A percentile compares a stretch with the other conserved stretches of the same genome.
Conservation (phyloP, 1,140 invertebrate species). For the Drosophila pectinifera region DNA sequence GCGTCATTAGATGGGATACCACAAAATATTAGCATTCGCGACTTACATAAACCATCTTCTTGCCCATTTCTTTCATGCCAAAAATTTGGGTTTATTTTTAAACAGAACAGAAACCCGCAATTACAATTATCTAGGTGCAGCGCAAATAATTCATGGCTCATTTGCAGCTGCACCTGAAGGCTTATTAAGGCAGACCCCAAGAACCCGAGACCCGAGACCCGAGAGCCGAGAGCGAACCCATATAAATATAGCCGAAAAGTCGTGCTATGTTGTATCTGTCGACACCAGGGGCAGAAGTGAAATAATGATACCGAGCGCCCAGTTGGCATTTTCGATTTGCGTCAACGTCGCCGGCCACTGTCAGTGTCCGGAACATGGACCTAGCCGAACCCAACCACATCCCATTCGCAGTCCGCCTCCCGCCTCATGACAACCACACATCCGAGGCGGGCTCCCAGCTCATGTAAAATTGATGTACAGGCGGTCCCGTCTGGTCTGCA, state of each 20-base stretch:
- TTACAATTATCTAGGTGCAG: constrained; percentile 52
- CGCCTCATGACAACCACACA: constrained; percentile 3
- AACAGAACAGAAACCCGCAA: constrained; percentile 56
- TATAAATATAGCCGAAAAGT: constrained; percentile 22
- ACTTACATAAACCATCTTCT: constrained; percentile 35
- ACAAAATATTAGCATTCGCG: not conserved
- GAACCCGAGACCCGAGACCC: constrained; percentile 14
- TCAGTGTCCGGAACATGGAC: constrained; percentile 60
- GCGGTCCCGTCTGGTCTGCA: constrained; percentile 49
- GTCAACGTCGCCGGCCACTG: constrained; percentile 59
- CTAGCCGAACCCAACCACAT: constrained; percentile 34
- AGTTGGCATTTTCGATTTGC: constrained; percentile 78
- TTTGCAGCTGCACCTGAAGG: constrained; percentile 79
- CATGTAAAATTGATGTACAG: constrained; percentile 70
- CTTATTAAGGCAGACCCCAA: constrained; percentile 61
- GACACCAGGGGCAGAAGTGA: constrained; percentile 53
- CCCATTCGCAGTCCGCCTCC: constrained; percentile 2
- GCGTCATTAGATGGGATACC: constrained; percentile 6
- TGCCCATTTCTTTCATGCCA: constrained; percentile 16
- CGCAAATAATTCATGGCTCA: constrained; percentile 78
- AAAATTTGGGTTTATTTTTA: constrained; percentile 47
- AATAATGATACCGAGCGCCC: constrained; percentile 69
- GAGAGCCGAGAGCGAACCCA: constrained; percentile 20
- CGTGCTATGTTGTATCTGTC: constrained; percentile 33
- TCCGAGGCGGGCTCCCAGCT: constrained; percentile 19